phyloP scores from a whole-genome alignment of 2,888 invertebrate genomes.

The Thecocarcelia acutangulata region DNA sequence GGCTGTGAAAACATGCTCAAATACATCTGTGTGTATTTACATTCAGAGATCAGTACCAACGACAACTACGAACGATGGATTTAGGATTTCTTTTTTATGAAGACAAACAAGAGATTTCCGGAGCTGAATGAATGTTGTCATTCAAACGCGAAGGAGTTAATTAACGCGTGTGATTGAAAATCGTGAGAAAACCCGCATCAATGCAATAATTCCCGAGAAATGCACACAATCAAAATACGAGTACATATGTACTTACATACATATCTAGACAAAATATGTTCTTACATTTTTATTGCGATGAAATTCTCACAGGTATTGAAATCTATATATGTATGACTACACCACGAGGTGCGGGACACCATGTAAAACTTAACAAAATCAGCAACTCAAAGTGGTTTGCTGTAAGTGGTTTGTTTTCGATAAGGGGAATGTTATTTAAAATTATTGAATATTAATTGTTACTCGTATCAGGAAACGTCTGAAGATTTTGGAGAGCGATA shows the following conservation, averaged over 20 bases:
- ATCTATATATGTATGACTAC: constrained; percentile 25
- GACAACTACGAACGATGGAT: constrained; percentile 47
- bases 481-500: neutral
- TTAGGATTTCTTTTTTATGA: constrained; percentile 59
- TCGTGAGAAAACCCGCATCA: constrained; percentile 74
- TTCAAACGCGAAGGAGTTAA: constrained; percentile 71
- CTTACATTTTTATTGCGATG: neutral
- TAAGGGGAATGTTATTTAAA: constrained; percentile 48
- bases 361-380: neutral
- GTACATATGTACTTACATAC: too few species aligned
- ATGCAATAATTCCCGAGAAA: neutral
- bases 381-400: neutral
- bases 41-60: constrained; percentile 4
- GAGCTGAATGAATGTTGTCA: constrained; percentile 61
- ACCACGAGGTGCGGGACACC: neutral
- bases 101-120: constrained; percentile 76
- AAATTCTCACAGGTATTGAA: constrained; percentile 62
- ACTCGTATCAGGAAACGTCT: neutral
- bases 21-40: neutral
- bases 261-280: constrained; percentile 6
- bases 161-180: constrained; percentile 73
- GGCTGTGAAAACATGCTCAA: constrained; percentile 8
- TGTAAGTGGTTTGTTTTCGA: constrained; percentile 40
- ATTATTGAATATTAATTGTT: constrained; percentile 57
- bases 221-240: neutral